Evolutionary conservation across 2,113 vertebrate species (phyloP), one percentile per base, ranked within the genome.

Genomic region (Peromyscus polionotus): DNA sequence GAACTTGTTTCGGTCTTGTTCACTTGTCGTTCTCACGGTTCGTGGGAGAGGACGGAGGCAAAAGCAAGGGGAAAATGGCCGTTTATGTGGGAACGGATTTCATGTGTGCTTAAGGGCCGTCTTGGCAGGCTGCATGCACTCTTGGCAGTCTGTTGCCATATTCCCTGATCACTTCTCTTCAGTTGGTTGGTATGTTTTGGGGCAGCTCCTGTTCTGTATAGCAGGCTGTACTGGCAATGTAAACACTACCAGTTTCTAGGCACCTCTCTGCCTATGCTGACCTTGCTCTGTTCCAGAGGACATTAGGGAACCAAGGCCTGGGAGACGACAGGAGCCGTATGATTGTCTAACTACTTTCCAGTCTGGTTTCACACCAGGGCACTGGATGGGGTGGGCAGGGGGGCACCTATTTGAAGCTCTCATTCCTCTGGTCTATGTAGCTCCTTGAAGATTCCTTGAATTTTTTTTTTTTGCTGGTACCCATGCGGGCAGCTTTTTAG

Each of bases 301-400:
- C 9, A 7, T 63, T 51, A 20, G 33, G 17, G 85, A 42, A 12
- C 31, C 45, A 86, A 54, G 57, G 19, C 4, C 45, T 14, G 24
- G 7, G 67, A 90, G 59, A 20, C 59, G 63, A 67, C 61, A 90
- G 85, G 61, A 51, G 26, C 75, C 24, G 51, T 13, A 24, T 31
- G 36, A 67, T 17, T 33, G 57, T 42, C 17, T 0, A 2, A 61
- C 12, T 45, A 16, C 4, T 51, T 39, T 12, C 0, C 3, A 3
- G 24, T 33, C 48, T 76, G 13, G 36, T 48, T 79, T 68, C 5
- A 42, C 12, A 14, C 3, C 33, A 80, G 31, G 33, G 16, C 4
- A 42, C 20, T 31, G 61, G 5, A 65, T 48, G 75, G 3, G 0
- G 24, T 67, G 10, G 54, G 6, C 1, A 57, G n/a, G 45, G 59